These are phyloP conservation scores for Syndactyla subalaris DNA, from an alignment of 2,797 vertebrate genomes.

Conservation along the genomic window DNA sequence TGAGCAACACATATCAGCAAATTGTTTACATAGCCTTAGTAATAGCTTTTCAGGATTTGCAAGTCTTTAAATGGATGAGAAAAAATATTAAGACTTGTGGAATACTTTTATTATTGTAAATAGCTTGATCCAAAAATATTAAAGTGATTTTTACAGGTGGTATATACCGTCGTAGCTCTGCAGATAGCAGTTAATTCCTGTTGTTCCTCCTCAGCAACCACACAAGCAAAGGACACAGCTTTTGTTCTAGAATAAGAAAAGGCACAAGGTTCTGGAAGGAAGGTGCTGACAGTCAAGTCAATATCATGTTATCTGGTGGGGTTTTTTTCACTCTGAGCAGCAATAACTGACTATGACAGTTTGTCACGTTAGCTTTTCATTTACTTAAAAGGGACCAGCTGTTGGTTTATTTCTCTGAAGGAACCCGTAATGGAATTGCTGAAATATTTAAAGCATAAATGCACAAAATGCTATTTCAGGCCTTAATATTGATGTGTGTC, in stretches of 20 bases:
- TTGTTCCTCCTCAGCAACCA: not conserved
- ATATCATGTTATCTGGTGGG: not conserved
- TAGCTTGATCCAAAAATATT: not conserved
- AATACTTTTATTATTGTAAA: not conserved
- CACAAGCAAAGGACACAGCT: not conserved
- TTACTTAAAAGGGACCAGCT: conserved; percentile 38
- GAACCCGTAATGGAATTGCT: conserved; percentile 31
- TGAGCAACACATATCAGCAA: not conserved
- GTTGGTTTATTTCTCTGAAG: conserved; percentile 46
- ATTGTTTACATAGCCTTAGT: not conserved
- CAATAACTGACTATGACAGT: conserved; percentile 14
- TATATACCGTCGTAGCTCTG: not conserved
- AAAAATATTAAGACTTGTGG: not conserved
- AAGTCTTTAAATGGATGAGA: not conserved
- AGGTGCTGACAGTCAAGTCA: not conserved
- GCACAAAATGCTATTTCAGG: conserved; percentile 13
- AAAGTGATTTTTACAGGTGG: not conserved
- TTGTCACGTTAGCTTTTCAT: not conserved
- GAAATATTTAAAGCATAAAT: conserved; percentile 62
- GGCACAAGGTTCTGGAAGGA: not conserved
- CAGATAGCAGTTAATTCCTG: not conserved
- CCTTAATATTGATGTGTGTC: not conserved
- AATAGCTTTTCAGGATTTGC: not conserved
- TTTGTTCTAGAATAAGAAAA: not conserved
- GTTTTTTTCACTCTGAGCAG: not conserved